phyloP scores from a whole-genome alignment of 2,113 vertebrate species.

The Pongo abelii region DNA sequence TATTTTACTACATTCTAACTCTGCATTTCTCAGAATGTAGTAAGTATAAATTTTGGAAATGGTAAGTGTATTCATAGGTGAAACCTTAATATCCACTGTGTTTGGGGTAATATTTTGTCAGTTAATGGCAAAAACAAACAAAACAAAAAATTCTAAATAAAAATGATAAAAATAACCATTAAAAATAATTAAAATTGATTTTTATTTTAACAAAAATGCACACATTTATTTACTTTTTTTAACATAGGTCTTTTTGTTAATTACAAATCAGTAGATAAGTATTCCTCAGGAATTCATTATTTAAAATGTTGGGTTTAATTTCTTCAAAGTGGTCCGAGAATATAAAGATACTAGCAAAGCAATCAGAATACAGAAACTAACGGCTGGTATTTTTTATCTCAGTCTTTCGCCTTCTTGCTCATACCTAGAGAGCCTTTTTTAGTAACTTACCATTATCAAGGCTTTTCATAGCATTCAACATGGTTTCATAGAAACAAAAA shows the following conservation, averaged over 20 bases:
- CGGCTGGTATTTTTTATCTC: too few relatives aligned
- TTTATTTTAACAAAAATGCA: background rate
- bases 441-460: background rate
- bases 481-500: background rate
- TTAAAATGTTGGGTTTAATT: constrained; percentile 32
- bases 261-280: background rate
- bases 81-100: background rate
- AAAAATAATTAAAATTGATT: background rate
- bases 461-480: background rate
- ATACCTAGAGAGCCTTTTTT: background rate
- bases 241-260: background rate
- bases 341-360: background rate
- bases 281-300: background rate
- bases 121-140: background rate
- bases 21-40: background rate
- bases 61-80: background rate
- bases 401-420: background rate
- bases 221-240: background rate
- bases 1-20: background rate
- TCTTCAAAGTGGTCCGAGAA: background rate
- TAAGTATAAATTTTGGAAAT: constrained; percentile 11
- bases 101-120: background rate
- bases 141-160: background rate
- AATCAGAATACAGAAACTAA: background rate
- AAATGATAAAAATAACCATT: background rate